Conservation (phyloP, 2,888 invertebrate genomes). For the Nomada hirtipes region DNA sequence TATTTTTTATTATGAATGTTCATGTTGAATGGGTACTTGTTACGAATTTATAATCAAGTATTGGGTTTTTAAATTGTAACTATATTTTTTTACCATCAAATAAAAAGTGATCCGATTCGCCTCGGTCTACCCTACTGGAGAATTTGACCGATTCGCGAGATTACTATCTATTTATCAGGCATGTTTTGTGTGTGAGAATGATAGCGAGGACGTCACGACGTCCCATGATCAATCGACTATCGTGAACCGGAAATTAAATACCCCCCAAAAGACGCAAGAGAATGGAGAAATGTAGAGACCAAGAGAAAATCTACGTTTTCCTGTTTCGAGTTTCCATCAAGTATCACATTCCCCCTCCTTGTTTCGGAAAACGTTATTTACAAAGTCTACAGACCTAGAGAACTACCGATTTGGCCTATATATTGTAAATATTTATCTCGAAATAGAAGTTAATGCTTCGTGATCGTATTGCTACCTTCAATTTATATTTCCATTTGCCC, state of each 20-base stretch:
- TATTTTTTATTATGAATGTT: too few species aligned
- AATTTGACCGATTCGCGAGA: constrained; percentile 35
- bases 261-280: constrained; percentile 63
- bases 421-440: too few species aligned
- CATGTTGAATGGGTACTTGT: too few species aligned
- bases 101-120: too few species aligned
- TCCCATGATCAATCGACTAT: constrained; percentile 30
- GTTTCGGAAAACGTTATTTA: constrained; percentile 23
- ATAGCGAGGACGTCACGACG: constrained; percentile 60
- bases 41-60: too few species aligned
- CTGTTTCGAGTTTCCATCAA: constrained; percentile 28
- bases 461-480: too few species aligned
- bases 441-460: too few species aligned
- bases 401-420: too few species aligned
- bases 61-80: too few species aligned
- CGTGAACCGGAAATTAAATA: constrained; percentile 78
- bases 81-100: too few species aligned
- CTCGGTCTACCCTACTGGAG: too few species aligned
- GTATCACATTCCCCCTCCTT: constrained; percentile 12
- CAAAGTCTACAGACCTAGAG: constrained; percentile 1
- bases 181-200: constrained; percentile 65
- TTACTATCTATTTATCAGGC: constrained; percentile 61
- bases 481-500: too few species aligned
- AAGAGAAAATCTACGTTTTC: background rate
- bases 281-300: constrained; percentile 2